phyloP scores from a whole-genome alignment of 2,888 invertebrate genomes.

The Suillia variegata region DNA sequence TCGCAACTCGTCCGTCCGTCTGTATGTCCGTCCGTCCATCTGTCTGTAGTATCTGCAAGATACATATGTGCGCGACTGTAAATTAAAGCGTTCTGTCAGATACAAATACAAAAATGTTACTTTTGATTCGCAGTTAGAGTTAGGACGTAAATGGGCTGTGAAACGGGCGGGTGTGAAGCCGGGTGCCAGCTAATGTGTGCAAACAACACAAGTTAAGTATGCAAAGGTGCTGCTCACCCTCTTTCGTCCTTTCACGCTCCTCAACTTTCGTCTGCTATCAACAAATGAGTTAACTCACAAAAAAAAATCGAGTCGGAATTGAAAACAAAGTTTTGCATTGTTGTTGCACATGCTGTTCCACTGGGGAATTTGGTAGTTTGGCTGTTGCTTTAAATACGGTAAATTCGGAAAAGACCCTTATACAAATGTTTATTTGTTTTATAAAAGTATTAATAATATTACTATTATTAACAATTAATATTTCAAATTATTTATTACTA shows the following conservation, averaged over 20 bases:
- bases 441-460: too few relatives aligned
- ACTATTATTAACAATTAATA: too few relatives aligned
- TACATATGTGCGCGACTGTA: slow-evolving; percentile 1
- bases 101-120: too few relatives aligned
- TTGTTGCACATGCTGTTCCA: not conserved
- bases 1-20: too few relatives aligned
- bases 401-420: too few relatives aligned
- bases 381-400: not conserved
- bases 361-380: not conserved
- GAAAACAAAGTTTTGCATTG: slow-evolving; percentile 1
- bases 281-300: not conserved
- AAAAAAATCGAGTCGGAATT: too few relatives aligned
- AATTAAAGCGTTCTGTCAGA: slow-evolving; percentile 5
- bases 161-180: not conserved
- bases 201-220: not conserved
- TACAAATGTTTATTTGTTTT: too few relatives aligned
- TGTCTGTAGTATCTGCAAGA: not conserved
- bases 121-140: too few relatives aligned
- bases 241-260: not conserved
- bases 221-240: not conserved
- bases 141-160: too few relatives aligned
- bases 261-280: not conserved
- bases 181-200: not conserved
- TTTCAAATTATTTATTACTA: too few relatives aligned
- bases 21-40: too few relatives aligned